Percentiles rank a stretch among this genome's conserved stretches.
Evolutionary conservation across 2,888 invertebrate genomes (phyloP).

Genomic region (Nowickia ferox): DNA sequence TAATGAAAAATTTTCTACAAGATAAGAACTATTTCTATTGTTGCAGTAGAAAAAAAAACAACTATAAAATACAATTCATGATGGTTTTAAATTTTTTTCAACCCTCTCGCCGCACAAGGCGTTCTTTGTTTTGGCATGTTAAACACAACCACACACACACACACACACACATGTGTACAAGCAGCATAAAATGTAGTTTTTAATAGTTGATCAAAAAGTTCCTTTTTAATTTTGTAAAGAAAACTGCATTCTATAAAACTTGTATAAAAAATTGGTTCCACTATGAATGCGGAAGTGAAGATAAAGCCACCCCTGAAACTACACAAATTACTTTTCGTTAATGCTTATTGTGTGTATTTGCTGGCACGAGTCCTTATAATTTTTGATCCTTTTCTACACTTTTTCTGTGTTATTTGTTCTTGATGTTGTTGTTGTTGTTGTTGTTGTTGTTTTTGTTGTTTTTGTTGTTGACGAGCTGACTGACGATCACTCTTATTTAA

Average conservation of each 20-base stretch:
- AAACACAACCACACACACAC: constrained; percentile 46
- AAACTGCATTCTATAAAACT: constrained; percentile 55
- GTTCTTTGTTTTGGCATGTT: constrained; percentile 65
- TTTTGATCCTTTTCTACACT: constrained; percentile 56
- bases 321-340: constrained; percentile 47
- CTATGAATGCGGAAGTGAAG: constrained; percentile 57
- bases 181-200: not conserved
- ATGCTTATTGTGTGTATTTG: constrained; percentile 33
- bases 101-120: constrained; percentile 53
- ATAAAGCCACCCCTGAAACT: constrained; percentile 65
- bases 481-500: constrained; percentile 31
- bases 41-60: constrained; percentile 12
- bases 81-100: constrained; percentile 57
- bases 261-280: constrained; percentile 63
- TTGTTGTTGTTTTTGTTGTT: too few relatives aligned
- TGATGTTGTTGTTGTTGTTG: too few relatives aligned
- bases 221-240: constrained; percentile 42
- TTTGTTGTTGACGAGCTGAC: not conserved
- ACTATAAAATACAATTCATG: constrained; percentile 31
- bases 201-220: constrained; percentile 32
- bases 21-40: constrained; percentile 66
- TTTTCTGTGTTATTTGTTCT: constrained; percentile 8
- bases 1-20: constrained; percentile 67
- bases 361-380: constrained; percentile 67
- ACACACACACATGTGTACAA: not conserved